Percentiles rank a stretch among this genome's conserved stretches.
Conservation (phyloP, 2,888 invertebrate genomes). For the Aphidoletes aphidimyza region DNA sequence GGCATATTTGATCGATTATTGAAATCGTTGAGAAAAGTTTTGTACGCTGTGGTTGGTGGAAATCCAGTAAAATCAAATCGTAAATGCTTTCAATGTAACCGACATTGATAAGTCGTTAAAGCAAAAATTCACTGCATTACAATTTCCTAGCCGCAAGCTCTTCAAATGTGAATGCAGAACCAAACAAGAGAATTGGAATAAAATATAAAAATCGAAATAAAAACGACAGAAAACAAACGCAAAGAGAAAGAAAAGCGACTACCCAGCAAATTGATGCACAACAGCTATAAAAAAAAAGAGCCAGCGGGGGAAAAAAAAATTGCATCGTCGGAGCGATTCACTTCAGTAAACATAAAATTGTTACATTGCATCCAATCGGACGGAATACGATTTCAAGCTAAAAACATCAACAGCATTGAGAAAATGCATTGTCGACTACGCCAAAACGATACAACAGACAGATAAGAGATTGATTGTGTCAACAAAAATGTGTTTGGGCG, state of each 20-base stretch:
- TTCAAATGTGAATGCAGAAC: not conserved
- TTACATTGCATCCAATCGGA: conserved; percentile 11
- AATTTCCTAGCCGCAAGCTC: conserved; percentile 1
- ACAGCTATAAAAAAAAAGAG: too few species aligned
- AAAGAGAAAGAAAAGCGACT: not conserved
- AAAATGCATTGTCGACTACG: conserved; percentile 24
- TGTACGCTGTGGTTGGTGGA: not conserved
- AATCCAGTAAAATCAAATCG: conserved; percentile 43
- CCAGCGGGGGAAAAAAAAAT: not conserved
- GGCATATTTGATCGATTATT: conserved; percentile 14
- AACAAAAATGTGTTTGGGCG: conserved; percentile 17
- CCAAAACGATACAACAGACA: not conserved
- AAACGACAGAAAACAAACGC: not conserved
- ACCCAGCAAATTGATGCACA: not conserved
- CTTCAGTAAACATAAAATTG: conserved; percentile 44
- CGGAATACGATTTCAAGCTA: not conserved
- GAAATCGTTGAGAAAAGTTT: conserved; percentile 4
- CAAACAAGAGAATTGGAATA: not conserved
- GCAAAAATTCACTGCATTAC: not conserved
- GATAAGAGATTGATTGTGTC: conserved; percentile 43
- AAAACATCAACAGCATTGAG: conserved; percentile 17
- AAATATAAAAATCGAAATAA: conserved; percentile 3
- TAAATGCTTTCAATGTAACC: conserved; percentile 14
- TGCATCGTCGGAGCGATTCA: not conserved
- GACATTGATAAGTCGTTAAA: conserved; percentile 46